Evolutionary conservation across 2,113 vertebrate genomes (phyloP).

Genomic region (Rana temporaria): DNA sequence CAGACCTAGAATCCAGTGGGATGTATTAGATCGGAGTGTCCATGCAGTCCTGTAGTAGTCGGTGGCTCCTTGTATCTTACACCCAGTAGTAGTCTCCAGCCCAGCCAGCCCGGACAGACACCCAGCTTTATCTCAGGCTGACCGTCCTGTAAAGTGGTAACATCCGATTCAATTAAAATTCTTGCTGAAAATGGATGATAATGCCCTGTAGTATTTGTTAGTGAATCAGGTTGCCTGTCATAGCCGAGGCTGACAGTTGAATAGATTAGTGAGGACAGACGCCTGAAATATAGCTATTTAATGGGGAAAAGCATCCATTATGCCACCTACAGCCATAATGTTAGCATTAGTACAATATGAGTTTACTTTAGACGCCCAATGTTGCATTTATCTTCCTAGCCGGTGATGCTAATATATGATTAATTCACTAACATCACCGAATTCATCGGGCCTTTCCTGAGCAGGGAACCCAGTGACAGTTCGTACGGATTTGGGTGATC

Average conservation of each 20-base stretch:
- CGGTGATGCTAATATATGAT: no score
- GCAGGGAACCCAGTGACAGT: no score
- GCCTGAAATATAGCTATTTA: slow-evolving; percentile 69
- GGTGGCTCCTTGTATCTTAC: no score
- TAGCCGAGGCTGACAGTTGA: slow-evolving; percentile 63
- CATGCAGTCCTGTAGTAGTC: no score
- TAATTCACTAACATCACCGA: no score
- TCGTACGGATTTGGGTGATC: no score
- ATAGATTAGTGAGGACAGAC: slow-evolving; percentile 61
- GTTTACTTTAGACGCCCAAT: neutral
- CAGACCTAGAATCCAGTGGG: no score
- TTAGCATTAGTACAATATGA: neutral
- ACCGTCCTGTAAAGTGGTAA: slow-evolving; percentile 53
- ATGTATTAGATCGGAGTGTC: no score
- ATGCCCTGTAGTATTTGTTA: slow-evolving; percentile 56
- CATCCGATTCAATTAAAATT: slow-evolving; percentile 67
- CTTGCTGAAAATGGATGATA: slow-evolving; percentile 58
- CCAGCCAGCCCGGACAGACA: no score
- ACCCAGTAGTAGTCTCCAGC: no score
- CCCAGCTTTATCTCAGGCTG: slow-evolving; percentile 45
- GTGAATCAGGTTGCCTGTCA: slow-evolving; percentile 46
- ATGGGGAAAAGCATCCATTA: slow-evolving; percentile 55
- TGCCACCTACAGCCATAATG: slow-evolving; percentile 6
- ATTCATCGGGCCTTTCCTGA: no score
- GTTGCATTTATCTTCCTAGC: no score